A percentile compares a stretch with the other conserved stretches of the same genome.
Evolutionary conservation across 1,140 invertebrate species (phyloP).

Genomic region (Musca domestica): DNA sequence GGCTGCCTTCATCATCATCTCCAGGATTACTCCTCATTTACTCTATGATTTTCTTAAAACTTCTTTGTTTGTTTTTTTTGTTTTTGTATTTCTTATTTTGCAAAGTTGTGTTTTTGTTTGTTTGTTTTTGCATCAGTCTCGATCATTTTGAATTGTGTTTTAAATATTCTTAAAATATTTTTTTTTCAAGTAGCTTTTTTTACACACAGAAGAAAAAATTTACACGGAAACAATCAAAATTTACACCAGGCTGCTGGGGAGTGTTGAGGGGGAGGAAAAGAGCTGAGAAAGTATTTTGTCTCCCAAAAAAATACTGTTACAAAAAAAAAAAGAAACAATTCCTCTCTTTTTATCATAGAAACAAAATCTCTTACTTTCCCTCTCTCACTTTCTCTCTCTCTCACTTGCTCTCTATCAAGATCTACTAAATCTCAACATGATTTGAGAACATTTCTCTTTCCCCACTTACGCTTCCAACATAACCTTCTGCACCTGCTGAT

Average conservation of each 20-base stretch:
- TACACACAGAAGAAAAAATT: no score
- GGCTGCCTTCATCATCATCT: background rate
- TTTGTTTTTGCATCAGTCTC: slow-evolving; percentile 16
- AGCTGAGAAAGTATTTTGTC: no score
- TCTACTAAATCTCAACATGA: background rate
- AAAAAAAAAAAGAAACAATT: no score
- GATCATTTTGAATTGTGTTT: slow-evolving; percentile 3
- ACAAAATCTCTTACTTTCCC: no score
- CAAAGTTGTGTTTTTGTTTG: slow-evolving; percentile 1
- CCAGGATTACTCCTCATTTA: background rate
- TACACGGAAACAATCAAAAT: no score
- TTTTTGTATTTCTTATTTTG: slow-evolving; percentile 7
- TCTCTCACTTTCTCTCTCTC: background rate
- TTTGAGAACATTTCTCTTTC: background rate
- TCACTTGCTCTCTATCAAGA: background rate
- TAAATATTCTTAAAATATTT: no score
- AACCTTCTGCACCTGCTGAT: slow-evolving; percentile 52
- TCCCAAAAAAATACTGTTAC: no score
- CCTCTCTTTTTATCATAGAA: no score
- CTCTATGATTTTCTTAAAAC: slow-evolving; percentile 1
- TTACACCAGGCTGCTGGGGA: no score
- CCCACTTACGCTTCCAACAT: slow-evolving; percentile 60
- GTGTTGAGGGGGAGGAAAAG: no score
- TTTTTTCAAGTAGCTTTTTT: no score
- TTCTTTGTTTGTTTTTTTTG: background rate